These are phyloP conservation scores for Leptinotarsa juncta DNA, from an alignment of 2,888 invertebrate species.

Conservation along the genomic window DNA sequence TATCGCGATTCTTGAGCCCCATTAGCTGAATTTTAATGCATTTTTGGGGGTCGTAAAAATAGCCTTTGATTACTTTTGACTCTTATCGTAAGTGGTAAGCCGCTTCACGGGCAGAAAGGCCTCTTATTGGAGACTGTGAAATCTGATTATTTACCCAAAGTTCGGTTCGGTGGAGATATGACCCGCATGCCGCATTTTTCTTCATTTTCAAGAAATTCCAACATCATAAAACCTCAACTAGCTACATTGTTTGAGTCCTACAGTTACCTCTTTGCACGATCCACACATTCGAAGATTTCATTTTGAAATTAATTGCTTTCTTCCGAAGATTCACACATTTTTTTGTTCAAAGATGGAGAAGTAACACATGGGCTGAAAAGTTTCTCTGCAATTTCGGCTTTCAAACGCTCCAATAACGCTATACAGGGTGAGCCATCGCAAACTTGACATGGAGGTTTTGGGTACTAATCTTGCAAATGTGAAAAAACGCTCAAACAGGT, in stretches of 20 bases:
- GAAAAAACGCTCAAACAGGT: too few species aligned
- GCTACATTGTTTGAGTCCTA: background rate
- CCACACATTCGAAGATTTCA: too few species aligned
- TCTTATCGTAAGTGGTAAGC: conserved; percentile 14
- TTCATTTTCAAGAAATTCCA: background rate
- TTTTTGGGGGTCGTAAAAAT: conserved; percentile 24
- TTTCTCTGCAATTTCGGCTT: too few species aligned
- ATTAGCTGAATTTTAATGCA: conserved; percentile 30
- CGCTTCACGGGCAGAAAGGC: conserved; percentile 1
- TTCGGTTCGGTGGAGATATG: background rate
- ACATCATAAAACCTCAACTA: background rate
- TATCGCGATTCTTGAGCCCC: conserved; percentile 38
- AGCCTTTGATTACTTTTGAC: conserved; percentile 23
- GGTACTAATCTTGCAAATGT: too few species aligned
- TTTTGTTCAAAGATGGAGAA: too few species aligned
- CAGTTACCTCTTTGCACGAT: background rate
- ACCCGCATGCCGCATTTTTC: conserved; percentile 11
- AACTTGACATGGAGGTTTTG: too few species aligned
- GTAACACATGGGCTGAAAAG: too few species aligned
- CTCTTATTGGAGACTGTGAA: conserved; percentile 21
- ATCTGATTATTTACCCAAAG: conserved; percentile 3
- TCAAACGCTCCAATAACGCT: too few species aligned
- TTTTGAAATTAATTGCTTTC: too few species aligned
- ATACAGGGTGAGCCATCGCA: too few species aligned
- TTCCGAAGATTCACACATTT: too few species aligned